Percentiles rank a stretch among this genome's conserved stretches.
phyloP scores from a whole-genome alignment of 2,797 vertebrate species.

The Bryconaethiops microstoma region DNA sequence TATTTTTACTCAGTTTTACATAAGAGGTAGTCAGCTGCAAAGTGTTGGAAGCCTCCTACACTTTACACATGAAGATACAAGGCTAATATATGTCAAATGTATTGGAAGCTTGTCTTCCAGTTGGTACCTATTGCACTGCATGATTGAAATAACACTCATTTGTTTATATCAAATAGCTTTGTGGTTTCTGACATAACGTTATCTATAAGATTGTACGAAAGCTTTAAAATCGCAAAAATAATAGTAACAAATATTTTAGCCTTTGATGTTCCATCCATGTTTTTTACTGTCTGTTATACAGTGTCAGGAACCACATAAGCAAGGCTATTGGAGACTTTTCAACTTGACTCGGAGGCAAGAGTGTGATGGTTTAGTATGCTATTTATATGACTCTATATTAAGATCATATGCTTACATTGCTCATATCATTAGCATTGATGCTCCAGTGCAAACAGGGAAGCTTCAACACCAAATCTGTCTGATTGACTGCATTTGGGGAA shows the following conservation, averaged over 20 bases:
- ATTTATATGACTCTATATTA: background rate
- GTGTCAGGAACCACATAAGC: background rate
- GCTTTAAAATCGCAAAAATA: background rate
- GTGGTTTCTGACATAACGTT: background rate
- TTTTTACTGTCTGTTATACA: background rate
- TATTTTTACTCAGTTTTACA: too few species aligned
- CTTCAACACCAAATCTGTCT: background rate
- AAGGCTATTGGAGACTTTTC: background rate
- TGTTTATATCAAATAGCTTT: background rate
- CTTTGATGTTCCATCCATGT: background rate
- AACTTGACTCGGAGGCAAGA: background rate
- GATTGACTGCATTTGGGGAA: background rate
- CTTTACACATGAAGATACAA: too few species aligned
- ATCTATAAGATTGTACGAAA: background rate
- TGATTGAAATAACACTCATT: too few species aligned
- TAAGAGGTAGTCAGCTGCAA: too few species aligned
- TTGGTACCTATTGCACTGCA: too few species aligned
- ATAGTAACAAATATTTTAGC: background rate
- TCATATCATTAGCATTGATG: background rate
- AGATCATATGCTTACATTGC: background rate
- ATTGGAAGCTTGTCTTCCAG: too few species aligned
- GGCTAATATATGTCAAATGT: too few species aligned
- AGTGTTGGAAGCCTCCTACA: too few species aligned
- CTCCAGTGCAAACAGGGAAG: background rate
- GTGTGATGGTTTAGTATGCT: background rate